Percentiles rank a stretch among this genome's conserved stretches.
These are phyloP conservation scores for Bombus consobrinus DNA, from an alignment of 1,140 invertebrate genomes.

Conservation along the genomic window DNA sequence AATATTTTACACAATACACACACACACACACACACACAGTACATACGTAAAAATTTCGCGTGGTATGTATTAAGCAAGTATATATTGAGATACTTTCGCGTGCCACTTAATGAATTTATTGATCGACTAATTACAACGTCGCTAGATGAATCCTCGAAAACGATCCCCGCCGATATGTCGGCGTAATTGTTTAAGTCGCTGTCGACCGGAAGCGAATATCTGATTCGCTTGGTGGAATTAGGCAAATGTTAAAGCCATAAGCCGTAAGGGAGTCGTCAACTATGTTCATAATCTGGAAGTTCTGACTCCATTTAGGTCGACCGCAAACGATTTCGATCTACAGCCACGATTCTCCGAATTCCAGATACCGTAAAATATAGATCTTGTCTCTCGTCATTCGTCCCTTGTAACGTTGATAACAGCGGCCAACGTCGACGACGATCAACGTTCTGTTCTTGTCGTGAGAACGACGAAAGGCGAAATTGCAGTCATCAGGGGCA, in stretches of 20 bases:
- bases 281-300: conserved; percentile 57
- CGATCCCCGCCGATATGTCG: neutral
- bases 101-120: neutral
- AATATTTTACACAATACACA: too few species aligned
- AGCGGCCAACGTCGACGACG: neutral
- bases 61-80: too few species aligned
- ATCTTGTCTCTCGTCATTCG: conserved; percentile 5
- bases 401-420: neutral
- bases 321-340: conserved; percentile 34
- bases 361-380: conserved; percentile 5
- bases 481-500: neutral
- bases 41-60: too few species aligned
- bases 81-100: neutral
- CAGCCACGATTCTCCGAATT: conserved; percentile 26
- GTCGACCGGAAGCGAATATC: conserved; percentile 51
- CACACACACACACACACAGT: too few species aligned
- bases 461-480: neutral
- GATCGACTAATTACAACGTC: neutral
- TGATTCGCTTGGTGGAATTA: conserved; percentile 45
- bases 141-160: neutral
- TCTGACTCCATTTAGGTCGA: conserved; percentile 39
- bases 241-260: conserved; percentile 54
- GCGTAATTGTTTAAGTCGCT: neutral
- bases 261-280: conserved; percentile 49
- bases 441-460: neutral